Evolutionary conservation across 2,797 vertebrate species (phyloP).

Genomic region (Falco cherrug): DNA sequence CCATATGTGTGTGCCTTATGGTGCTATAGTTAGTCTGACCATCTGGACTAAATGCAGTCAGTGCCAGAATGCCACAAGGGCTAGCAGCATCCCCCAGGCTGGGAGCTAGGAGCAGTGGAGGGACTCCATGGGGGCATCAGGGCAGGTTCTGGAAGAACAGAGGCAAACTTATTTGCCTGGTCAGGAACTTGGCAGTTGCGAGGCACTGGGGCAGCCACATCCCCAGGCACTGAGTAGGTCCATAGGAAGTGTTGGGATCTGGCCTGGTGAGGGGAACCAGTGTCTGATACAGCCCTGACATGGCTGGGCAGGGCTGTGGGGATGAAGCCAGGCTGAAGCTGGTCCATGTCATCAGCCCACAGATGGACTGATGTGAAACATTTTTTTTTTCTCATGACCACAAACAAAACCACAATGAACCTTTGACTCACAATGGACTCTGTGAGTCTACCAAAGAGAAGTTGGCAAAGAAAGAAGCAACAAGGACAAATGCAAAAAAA

Average conservation of each 20-base stretch:
- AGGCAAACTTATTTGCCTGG: neutral
- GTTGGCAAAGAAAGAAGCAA: neutral
- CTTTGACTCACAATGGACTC: neutral
- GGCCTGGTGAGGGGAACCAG: fast-evolving
- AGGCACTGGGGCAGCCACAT: neutral
- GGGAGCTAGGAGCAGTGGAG: neutral
- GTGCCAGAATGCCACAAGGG: neutral
- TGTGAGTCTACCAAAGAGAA: neutral
- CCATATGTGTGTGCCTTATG: no score
- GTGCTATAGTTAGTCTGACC: neutral
- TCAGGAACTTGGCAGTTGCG: fast-evolving
- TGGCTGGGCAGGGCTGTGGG: neutral
- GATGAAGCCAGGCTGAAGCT: neutral
- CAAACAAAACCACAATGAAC: neutral
- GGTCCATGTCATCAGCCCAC: neutral
- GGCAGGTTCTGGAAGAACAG: neutral
- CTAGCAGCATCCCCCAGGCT: neutral
- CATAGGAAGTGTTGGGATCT: neutral
- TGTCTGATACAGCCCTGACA: neutral
- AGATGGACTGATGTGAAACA: neutral
- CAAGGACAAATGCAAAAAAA: neutral
- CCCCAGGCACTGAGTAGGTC: neutral
- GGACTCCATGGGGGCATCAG: neutral
- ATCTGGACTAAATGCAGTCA: neutral
- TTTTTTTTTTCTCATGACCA: neutral